Percentiles rank a stretch among this genome's conserved stretches.
Evolutionary conservation across 2,888 invertebrate genomes (phyloP).

Genomic region (Melipona bicolor): DNA sequence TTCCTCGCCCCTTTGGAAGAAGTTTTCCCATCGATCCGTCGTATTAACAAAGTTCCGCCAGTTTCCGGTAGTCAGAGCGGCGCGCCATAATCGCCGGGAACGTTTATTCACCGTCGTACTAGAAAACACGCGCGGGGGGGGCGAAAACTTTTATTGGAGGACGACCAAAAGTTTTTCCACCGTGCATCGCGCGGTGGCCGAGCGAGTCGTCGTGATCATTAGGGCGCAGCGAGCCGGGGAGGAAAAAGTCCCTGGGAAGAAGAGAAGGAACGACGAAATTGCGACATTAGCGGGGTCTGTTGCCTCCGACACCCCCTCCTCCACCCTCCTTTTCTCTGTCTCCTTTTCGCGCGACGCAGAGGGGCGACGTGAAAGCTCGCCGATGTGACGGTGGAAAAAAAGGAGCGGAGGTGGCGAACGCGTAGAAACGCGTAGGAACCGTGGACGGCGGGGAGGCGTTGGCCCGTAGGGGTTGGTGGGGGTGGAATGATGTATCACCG

Average conservation of each 20-base stretch:
- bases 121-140: conserved; percentile 71
- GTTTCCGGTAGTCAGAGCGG: conserved; percentile 55
- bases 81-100: conserved; percentile 77
- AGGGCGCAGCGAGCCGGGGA: conserved; percentile 54
- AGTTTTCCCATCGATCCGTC: conserved; percentile 69
- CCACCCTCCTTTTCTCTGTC: background rate
- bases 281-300: conserved; percentile 78
- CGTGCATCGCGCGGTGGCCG: conserved; percentile 19
- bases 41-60: conserved; percentile 79
- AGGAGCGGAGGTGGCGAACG: conserved; percentile 27
- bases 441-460: conserved; percentile 60
- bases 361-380: conserved; percentile 57
- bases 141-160: conserved; percentile 78
- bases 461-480: conserved; percentile 21
- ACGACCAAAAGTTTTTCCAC: conserved; percentile 79
- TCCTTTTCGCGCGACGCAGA: conserved; percentile 28
- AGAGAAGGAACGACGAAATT: conserved; percentile 77
- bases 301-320: conserved; percentile 55
- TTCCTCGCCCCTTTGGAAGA: conserved; percentile 26
- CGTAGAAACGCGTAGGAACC: conserved; percentile 9
- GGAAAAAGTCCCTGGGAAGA: conserved; percentile 51
- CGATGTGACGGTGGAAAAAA: conserved; percentile 39
- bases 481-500: conserved; percentile 71
- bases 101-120: conserved; percentile 78
- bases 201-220: conserved; percentile 74